Base-by-base conservation (phyloP, 2,113 vertebrate genomes). In the Gnathonemus echidnorhynchus region DNA sequence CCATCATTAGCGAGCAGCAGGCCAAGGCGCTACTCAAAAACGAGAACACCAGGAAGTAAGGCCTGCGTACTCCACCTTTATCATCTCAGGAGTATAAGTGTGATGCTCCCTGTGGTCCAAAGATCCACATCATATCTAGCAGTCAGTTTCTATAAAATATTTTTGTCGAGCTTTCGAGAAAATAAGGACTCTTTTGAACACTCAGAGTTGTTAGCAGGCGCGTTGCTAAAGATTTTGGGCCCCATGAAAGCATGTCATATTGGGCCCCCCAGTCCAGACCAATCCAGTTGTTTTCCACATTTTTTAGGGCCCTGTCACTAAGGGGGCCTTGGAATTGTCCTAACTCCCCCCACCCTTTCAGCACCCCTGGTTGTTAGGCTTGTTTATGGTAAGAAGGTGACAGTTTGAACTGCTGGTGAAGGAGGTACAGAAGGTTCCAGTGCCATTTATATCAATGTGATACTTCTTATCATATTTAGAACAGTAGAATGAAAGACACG, bases 1-100 rank as follows among this genome's bases (percentile, higher is more conserved):
- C 98, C 95, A 99, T 99, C 95, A 98, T 99, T 93, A 99, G 98
- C 0, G 98, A 99, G 92, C 97, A 98, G 93, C 96, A 97, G 94
- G 98, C 97, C 94, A 98, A 98, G 93, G 96, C 98, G 3, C 95
- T 98, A 92, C 96, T 98, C 77, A 99, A 99, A 95, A 97, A 97
- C 0, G 97, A 97, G 92, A 99, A 96, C 94, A 97, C 96, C 6
- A 95, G 96, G 92, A 97, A 98, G 98, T 99, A 96, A 94, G 95
- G 95, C 52, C 52, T 24, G 31, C 3, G 6, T 24, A 19, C 27
- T n/a, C 9, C 17, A 5, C 56, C 39, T 42, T 5, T 27, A 77
- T 77, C 70, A 2, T 7, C 35, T 77, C 31, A 35, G 74, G 35
- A n/a, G 2, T 8, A 42, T 70, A 70, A 4, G 10, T 11, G 74